Conservation (phyloP, 2,113 vertebrate species). For the Psilopogon haemacephalus region DNA sequence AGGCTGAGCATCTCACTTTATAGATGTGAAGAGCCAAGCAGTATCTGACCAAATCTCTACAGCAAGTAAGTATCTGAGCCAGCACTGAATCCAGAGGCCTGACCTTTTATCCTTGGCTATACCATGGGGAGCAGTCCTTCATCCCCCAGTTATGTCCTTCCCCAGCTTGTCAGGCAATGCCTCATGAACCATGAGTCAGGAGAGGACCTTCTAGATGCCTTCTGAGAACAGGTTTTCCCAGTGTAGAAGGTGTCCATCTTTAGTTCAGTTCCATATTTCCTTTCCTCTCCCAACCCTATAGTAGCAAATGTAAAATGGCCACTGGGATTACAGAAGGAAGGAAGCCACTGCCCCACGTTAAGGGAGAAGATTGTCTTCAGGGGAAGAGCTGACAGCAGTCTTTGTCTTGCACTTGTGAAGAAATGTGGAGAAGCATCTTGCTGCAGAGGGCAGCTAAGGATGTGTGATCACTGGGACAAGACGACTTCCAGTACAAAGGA, state of each 20-base stretch:
- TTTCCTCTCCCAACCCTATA: neutral
- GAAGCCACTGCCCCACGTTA: neutral
- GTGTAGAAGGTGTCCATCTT: rapidly evolving
- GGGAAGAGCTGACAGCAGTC: neutral
- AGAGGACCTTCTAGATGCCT: neutral
- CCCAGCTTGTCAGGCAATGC: neutral
- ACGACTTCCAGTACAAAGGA: neutral
- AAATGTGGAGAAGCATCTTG: neutral
- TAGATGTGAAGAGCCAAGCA: neutral
- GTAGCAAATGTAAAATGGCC: neutral
- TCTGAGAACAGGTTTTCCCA: neutral
- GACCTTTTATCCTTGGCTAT: neutral
- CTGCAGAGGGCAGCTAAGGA: neutral
- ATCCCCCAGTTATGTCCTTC: neutral
- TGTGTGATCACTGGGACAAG: neutral
- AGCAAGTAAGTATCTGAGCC: neutral
- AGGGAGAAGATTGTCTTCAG: neutral
- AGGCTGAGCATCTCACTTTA: neutral
- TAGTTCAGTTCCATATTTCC: neutral
- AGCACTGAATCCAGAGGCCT: neutral
- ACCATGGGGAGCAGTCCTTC: neutral
- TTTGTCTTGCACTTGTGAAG: no score
- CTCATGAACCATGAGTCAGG: neutral
- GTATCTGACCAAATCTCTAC: neutral
- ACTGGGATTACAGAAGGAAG: neutral